A percentile compares a stretch with the other conserved stretches of the same genome.
These are phyloP conservation scores for Gambusia affinis DNA, from an alignment of 2,113 vertebrate genomes.

Conservation along the genomic window DNA sequence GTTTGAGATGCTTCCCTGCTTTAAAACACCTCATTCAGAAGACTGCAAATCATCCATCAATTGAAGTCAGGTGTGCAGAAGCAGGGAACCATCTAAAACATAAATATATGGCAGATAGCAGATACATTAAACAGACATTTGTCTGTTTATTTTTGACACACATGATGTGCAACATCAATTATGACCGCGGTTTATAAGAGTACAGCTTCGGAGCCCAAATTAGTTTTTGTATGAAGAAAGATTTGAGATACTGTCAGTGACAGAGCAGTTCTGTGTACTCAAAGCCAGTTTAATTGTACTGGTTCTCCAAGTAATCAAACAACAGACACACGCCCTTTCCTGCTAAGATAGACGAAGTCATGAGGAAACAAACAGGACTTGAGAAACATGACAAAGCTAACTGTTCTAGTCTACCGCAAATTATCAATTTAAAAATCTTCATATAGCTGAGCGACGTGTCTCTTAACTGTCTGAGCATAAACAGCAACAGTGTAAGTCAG, in stretches of 20 bases:
- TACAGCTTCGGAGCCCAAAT: neutral
- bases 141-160: neutral
- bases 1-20: too few relatives aligned
- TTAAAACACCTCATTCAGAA: too few relatives aligned
- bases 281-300: neutral
- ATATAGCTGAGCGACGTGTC: neutral
- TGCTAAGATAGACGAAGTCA: conserved; percentile 32
- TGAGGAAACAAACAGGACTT: conserved; percentile 1
- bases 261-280: neutral
- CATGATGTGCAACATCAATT: neutral
- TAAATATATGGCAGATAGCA: too few relatives aligned
- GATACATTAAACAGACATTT: too few relatives aligned
- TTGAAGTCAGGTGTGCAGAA: too few relatives aligned
- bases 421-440: neutral
- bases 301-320: neutral
- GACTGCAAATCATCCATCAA: too few relatives aligned
- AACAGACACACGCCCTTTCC: neutral
- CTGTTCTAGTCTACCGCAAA: neutral
- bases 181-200: neutral
- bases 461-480: neutral
- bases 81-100: too few relatives aligned
- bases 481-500: neutral
- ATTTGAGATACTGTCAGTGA: neutral
- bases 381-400: too few relatives aligned
- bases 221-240: neutral